Percentiles rank a stretch among this genome's conserved stretches.
Conservation (phyloP, 2,113 vertebrate species). For the Scartelaos histophorus region DNA sequence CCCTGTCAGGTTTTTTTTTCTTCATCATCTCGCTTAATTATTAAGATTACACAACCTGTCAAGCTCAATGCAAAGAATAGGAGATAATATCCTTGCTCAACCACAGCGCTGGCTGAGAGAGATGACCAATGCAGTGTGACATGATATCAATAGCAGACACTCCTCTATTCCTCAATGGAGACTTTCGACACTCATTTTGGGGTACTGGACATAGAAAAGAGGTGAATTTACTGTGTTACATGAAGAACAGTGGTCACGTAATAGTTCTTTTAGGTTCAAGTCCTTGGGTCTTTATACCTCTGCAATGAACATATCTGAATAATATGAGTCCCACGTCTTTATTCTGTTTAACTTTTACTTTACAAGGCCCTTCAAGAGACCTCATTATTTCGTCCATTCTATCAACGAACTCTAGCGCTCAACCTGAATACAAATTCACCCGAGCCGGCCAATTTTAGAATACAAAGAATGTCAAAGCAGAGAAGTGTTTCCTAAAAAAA, state of each 20-base stretch:
- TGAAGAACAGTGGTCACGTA: not conserved
- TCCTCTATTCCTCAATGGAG: not conserved
- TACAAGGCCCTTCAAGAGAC: not conserved
- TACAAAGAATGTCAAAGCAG: constrained; percentile 10
- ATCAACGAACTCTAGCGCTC: not conserved
- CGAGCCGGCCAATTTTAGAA: not conserved
- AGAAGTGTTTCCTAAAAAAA: not conserved
- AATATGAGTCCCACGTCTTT: not conserved
- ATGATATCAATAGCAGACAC: not conserved
- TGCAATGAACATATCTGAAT: not conserved
- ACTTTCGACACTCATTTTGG: not conserved
- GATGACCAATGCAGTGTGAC: not conserved
- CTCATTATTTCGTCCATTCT: not conserved
- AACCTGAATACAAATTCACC: not conserved
- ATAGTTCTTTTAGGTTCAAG: not conserved
- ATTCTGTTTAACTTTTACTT: constrained; percentile 3
- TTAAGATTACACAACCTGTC: constrained; percentile 3
- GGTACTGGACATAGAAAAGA: not conserved
- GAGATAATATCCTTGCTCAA: not conserved
- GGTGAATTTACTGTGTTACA: not conserved
- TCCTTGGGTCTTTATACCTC: not conserved
- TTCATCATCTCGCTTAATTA: not conserved
- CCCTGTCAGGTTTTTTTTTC: not conserved
- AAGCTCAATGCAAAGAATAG: constrained; percentile 5
- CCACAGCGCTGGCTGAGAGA: not conserved